Percentiles rank a stretch among this genome's conserved stretches.
These are phyloP conservation scores for Echeneis naucrates DNA, from an alignment of 2,797 vertebrate species.

Conservation along the genomic window DNA sequence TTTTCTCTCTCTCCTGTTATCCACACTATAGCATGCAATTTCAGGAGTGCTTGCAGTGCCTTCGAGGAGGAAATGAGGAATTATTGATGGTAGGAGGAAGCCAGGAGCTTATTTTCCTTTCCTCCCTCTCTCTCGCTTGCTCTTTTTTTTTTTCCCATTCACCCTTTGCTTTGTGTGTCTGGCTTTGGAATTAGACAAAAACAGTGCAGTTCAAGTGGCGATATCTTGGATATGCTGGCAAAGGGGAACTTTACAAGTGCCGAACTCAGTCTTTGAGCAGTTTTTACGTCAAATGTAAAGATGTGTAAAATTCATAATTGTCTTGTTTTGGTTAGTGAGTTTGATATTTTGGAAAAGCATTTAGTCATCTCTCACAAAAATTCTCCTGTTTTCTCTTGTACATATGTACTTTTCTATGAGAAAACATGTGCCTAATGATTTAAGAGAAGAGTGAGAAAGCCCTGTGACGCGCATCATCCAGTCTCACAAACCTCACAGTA, in stretches of 20 bases:
- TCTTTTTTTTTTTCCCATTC: slow-evolving; percentile 58
- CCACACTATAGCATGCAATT: slow-evolving; percentile 81
- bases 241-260: slow-evolving; percentile 54
- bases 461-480: slow-evolving; percentile 28
- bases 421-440: slow-evolving; percentile 81
- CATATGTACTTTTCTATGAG: not conserved
- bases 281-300: slow-evolving; percentile 53
- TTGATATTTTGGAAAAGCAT: slow-evolving; percentile 18
- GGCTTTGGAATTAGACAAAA: slow-evolving; percentile 75
- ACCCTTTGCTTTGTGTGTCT: slow-evolving; percentile 72
- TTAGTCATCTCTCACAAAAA: slow-evolving; percentile 79
- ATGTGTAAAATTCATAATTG: slow-evolving; percentile 39
- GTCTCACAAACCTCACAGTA: slow-evolving; percentile 34
- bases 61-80: slow-evolving; percentile 86
- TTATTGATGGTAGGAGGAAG: slow-evolving; percentile 85
- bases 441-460: slow-evolving; percentile 74
- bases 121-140: slow-evolving; percentile 55
- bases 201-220: slow-evolving; percentile 65
- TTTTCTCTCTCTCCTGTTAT: slow-evolving; percentile 69
- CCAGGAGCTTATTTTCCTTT: slow-evolving; percentile 82
- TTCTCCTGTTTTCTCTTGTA: slow-evolving; percentile 61
- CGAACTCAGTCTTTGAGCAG: slow-evolving; percentile 46
- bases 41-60: slow-evolving; percentile 74
- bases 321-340: slow-evolving; percentile 37
- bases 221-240: slow-evolving; percentile 66